Evolutionary conservation across 2,113 vertebrate genomes (phyloP).

Genomic region (Haplochromis burtoni): DNA sequence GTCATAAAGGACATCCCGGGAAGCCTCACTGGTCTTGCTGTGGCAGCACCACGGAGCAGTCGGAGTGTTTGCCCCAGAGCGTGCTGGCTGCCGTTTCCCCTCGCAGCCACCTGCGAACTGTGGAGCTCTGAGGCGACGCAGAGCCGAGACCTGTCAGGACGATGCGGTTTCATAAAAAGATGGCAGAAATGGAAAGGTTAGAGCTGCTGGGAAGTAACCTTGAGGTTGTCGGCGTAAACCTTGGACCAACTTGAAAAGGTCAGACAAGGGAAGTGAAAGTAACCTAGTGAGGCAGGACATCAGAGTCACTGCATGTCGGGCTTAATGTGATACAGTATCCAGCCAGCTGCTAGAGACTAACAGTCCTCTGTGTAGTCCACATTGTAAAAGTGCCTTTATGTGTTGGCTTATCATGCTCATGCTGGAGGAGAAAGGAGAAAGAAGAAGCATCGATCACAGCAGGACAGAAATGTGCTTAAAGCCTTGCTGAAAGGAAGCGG

Average conservation of each 20-base stretch:
- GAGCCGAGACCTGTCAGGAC: neutral
- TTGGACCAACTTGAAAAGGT: neutral
- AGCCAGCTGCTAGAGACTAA: neutral
- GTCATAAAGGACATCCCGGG: constrained; percentile 88
- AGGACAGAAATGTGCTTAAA: neutral
- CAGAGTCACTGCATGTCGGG: neutral
- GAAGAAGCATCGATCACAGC: neutral
- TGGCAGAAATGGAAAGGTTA: neutral
- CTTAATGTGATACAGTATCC: neutral
- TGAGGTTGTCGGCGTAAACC: neutral
- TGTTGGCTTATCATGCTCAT: neutral
- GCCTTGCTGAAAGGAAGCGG: neutral
- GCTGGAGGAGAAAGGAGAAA: neutral
- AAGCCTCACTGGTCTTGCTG: constrained; percentile 92
- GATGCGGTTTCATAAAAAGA: neutral
- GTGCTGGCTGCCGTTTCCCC: constrained; percentile 25
- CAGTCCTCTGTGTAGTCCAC: neutral
- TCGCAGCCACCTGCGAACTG: constrained; percentile 73
- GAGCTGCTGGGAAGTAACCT: neutral
- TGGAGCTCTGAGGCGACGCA: constrained; percentile 73
- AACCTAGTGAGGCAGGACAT: neutral
- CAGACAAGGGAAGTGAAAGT: neutral
- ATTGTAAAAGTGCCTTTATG: neutral
- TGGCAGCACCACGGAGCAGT: constrained; percentile 75
- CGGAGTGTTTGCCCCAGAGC: constrained; percentile 72